A percentile compares a stretch with the other conserved stretches of the same genome.
phyloP scores from a whole-genome alignment of 2,113 vertebrate species.

The Caranx melampygus region DNA sequence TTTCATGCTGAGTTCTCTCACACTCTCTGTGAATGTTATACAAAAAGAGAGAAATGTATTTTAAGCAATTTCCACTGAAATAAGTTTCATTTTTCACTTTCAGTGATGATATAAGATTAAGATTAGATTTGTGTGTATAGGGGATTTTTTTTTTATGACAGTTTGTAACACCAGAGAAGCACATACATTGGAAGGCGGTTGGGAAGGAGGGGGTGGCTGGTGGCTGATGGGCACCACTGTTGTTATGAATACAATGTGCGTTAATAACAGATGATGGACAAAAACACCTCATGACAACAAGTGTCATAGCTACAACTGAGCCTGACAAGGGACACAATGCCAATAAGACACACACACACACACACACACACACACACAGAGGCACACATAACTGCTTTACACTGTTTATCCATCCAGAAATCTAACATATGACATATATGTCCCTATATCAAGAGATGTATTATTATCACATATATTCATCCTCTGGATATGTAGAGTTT shows the following conservation, averaged over 20 bases:
- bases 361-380: neutral
- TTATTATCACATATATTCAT: too few relatives aligned
- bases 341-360: conserved; percentile 6
- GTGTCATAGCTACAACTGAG: conserved; percentile 44
- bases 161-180: conserved; percentile 5
- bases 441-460: too few relatives aligned
- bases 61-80: conserved; percentile 30
- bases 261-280: conserved; percentile 60
- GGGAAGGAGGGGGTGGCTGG: conserved; percentile 8
- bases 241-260: conserved; percentile 63
- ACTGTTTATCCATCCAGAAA: neutral
- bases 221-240: conserved; percentile 5
- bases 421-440: too few relatives aligned
- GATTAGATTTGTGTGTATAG: neutral
- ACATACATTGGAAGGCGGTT: neutral
- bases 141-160: conserved; percentile 19
- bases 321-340: conserved; percentile 60
- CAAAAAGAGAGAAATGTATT: neutral
- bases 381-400: conserved; percentile 28
- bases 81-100: conserved; percentile 31
- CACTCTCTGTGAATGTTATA: neutral
- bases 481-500: too few relatives aligned
- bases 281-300: conserved; percentile 60
- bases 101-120: conserved; percentile 11
- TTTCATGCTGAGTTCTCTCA: neutral